Base-by-base conservation (phyloP, 2,888 invertebrate genomes). In the Polietes domitor region DNA sequence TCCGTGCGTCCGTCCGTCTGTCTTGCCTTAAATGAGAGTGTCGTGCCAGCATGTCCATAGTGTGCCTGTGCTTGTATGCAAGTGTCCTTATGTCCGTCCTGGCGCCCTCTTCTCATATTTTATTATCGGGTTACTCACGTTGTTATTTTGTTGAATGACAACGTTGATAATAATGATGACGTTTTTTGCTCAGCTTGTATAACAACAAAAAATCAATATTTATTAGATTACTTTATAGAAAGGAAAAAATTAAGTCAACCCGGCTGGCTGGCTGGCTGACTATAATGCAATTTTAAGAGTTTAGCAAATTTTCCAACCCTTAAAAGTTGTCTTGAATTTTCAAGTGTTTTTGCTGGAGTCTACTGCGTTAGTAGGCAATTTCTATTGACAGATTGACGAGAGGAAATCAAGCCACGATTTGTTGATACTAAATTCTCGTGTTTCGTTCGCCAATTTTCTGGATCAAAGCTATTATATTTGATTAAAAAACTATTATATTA, bases 191-290 rank as follows among this genome's bases (percentile, higher is more conserved):
- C 71, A 61, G 55, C 32, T 26, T 63, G 26, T 47, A 61, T 24
- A 71, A 21, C 41, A 53, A 89, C 88, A 89, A 89, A 91, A 90
- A 90, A 90, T 91, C 91, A 90, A 90, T 90, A 90, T 90, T 90
- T 90, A 91, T 91, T 90, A 89, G 88, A 90, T 90, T 90, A 89
- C 88, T 90, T 90, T 89, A 86, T 87, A 89, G 19, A 24, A 88
- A 87, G 87, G 86, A 88, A 87, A 87, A 87, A 87, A 37, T 63
- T 37, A 68, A 50, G 37, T 17, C 37, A 55, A n/a, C 21, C 15
- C 43, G n/a, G 5, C 63, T 28, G 37, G 63, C n/a, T n/a, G n/a
- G n/a, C 41, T 19, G 19, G n/a, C 2, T 26, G 15, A 15, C 4
- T 58, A 24, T 55, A 55, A 55, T 19, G 21, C 19, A 24, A 10